phyloP scores from a whole-genome alignment of 2,113 vertebrate species.

The Chlorodrepanis virens region DNA sequence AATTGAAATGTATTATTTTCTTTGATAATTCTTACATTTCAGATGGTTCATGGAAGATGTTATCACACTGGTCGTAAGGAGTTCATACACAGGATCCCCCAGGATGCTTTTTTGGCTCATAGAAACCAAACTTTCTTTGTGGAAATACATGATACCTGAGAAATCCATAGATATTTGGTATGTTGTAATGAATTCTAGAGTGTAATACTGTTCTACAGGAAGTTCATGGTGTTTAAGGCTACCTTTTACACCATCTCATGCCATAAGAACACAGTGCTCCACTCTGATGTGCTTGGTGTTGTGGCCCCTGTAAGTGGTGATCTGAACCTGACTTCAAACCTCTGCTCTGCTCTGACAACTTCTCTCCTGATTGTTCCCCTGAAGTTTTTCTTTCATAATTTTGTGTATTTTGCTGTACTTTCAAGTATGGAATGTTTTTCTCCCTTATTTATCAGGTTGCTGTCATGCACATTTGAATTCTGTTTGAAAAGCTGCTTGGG shows the following conservation, averaged over 20 bases:
- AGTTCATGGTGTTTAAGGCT: background rate
- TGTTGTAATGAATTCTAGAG: background rate
- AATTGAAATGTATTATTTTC: background rate
- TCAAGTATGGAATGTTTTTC: background rate
- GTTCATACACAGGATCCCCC: background rate
- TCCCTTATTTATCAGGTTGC: background rate
- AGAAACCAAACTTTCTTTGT: background rate
- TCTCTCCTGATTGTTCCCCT: background rate
- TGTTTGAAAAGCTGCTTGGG: background rate
- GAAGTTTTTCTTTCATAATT: background rate
- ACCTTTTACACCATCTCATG: background rate
- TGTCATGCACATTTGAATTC: background rate
- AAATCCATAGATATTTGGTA: background rate
- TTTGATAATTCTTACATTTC: background rate
- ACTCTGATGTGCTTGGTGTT: background rate
- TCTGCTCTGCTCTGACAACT: background rate
- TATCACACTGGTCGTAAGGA: background rate
- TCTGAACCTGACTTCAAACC: background rate
- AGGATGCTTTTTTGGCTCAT: background rate
- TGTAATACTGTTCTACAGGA: background rate
- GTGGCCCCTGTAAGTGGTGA: background rate
- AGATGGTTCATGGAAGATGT: background rate
- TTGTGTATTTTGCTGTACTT: background rate
- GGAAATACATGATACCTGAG: background rate
- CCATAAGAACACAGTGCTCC: background rate